Conservation (phyloP, 2,888 invertebrate genomes). For the Dascillus cervinus region DNA sequence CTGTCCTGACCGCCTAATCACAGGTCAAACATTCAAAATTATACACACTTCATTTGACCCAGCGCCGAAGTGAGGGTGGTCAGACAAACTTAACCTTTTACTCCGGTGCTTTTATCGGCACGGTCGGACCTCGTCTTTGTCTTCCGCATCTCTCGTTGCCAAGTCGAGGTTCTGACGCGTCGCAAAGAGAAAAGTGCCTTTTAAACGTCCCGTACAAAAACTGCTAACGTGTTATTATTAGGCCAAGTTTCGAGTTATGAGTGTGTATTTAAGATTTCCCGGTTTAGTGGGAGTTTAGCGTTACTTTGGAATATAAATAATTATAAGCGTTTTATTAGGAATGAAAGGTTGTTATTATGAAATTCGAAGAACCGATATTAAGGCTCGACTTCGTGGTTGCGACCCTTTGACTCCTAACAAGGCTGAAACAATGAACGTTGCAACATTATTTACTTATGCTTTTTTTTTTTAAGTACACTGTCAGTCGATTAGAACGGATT, state of each 20-base stretch:
- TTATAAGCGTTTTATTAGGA: slow-evolving; percentile 18
- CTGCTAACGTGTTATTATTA: slow-evolving; percentile 19
- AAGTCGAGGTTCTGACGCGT: background rate
- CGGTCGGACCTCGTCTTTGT: slow-evolving; percentile 8
- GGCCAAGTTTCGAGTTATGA: slow-evolving; percentile 19
- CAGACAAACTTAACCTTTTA: slow-evolving; percentile 18
- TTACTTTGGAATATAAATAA: slow-evolving; percentile 18
- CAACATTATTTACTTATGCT: no score
- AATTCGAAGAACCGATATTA: slow-evolving; percentile 4
- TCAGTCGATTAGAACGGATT: no score
- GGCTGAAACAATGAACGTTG: background rate
- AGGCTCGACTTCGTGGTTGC: background rate
- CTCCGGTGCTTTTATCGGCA: slow-evolving; percentile 8
- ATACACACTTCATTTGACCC: slow-evolving; percentile 33
- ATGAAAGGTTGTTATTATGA: slow-evolving; percentile 18
- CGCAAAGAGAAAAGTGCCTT: no score
- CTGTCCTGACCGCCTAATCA: slow-evolving; percentile 38
- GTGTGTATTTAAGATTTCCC: slow-evolving; percentile 21
- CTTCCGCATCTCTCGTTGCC: slow-evolving; percentile 2
- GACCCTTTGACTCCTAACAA: background rate
- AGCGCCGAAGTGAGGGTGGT: slow-evolving; percentile 33
- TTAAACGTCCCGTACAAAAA: no score
- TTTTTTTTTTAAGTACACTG: no score
- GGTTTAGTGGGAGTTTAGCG: slow-evolving; percentile 22
- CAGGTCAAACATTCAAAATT: slow-evolving; percentile 38